Conservation (phyloP, 2,113 vertebrate genomes). For the Melozone crissalis region DNA sequence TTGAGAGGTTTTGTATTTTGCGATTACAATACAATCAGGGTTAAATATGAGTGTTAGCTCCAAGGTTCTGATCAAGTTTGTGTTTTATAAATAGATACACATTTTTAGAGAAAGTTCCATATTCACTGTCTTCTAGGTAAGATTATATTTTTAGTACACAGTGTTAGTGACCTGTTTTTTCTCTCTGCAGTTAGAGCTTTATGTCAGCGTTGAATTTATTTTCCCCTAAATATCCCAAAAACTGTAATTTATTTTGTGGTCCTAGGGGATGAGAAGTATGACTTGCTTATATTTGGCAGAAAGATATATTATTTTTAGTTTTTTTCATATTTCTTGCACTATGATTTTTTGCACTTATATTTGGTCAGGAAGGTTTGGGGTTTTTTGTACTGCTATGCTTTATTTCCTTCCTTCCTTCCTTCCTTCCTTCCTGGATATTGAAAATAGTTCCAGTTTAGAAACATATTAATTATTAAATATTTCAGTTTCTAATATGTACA, state of each 20-base stretch:
- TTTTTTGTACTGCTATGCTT: neutral
- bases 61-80: neutral
- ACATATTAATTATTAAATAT: slow-evolving; percentile 47
- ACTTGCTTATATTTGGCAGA: neutral
- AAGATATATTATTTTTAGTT: neutral
- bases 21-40: neutral
- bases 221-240: neutral
- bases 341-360: neutral
- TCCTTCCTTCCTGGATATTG: neutral
- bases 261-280: neutral
- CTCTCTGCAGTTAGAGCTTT: neutral
- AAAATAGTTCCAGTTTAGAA: slow-evolving; percentile 45
- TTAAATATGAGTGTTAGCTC: neutral
- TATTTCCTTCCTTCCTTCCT: neutral
- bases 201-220: neutral
- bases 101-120: neutral
- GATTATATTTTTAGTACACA: neutral
- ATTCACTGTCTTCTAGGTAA: neutral
- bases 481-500: slow-evolving; percentile 36
- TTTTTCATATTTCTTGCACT: neutral
- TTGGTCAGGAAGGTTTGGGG: neutral
- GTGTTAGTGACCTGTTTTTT: neutral
- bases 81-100: neutral
- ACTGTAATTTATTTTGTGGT: neutral
- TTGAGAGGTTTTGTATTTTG: neutral